A percentile compares a stretch with the other conserved stretches of the same genome.
These are phyloP conservation scores for Eristalis pertinax DNA, from an alignment of 2,888 invertebrate genomes.

Conservation along the genomic window DNA sequence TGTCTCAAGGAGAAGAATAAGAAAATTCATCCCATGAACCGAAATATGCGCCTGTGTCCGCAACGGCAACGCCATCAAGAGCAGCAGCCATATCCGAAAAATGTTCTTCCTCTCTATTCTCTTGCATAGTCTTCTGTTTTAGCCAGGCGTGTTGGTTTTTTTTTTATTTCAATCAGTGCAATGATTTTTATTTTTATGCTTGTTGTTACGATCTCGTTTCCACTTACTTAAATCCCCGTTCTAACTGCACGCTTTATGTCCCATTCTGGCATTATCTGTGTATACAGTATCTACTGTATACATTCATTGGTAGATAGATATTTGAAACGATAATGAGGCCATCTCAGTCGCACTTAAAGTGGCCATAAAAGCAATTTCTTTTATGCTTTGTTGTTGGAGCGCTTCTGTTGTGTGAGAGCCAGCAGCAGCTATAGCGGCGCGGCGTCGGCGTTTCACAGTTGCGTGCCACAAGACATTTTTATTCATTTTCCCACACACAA, in stretches of 20 bases:
- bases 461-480: conserved; percentile 74
- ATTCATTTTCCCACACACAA: conserved; percentile 75
- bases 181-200: conserved; percentile 81
- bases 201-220: conserved; percentile 82
- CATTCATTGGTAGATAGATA: conserved; percentile 74
- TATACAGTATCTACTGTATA: conserved; percentile 34
- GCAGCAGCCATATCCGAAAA: conserved; percentile 36
- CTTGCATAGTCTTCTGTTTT: conserved; percentile 5
- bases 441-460: conserved; percentile 56
- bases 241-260: conserved; percentile 81
- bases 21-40: conserved; percentile 43
- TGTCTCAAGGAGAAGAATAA: not conserved
- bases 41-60: conserved; percentile 47
- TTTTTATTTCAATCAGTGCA: conserved; percentile 81
- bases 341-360: conserved; percentile 82
- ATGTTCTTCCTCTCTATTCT: conserved; percentile 21
- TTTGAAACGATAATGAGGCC: conserved; percentile 81
- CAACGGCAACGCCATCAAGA: not conserved
- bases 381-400: conserved; percentile 71
- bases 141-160: conserved; percentile 43
- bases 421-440: not conserved
- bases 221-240: conserved; percentile 82
- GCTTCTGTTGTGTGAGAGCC: conserved; percentile 44
- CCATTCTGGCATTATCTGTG: conserved; percentile 78
- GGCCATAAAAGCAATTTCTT: conserved; percentile 78